These are phyloP conservation scores for Microctenopoma stevenorrisi DNA, from an alignment of 2,797 vertebrate species.

Conservation along the genomic window DNA sequence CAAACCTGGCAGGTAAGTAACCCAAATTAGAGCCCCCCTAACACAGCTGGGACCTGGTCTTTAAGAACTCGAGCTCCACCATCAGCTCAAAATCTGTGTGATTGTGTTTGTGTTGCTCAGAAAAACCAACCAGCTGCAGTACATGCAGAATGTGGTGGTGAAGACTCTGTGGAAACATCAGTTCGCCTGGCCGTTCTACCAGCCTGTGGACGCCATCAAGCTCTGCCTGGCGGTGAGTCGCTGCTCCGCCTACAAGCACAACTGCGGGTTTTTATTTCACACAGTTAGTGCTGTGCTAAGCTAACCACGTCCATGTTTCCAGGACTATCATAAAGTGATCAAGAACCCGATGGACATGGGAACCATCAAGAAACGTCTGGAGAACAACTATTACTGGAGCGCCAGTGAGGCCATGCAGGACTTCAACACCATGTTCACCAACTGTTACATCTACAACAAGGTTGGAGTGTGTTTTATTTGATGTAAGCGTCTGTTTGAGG, in stretches of 20 bases:
- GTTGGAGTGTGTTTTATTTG: constrained; percentile 19
- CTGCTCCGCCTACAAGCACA: too few species aligned
- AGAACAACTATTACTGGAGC: constrained; percentile 98
- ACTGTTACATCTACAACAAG: constrained; percentile 95
- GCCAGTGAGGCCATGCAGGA: constrained; percentile 99
- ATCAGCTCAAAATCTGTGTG: neutral
- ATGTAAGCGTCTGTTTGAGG: too few species aligned
- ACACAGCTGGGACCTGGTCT: too few species aligned
- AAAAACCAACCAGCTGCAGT: constrained; percentile 97
- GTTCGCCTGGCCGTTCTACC: constrained; percentile 98
- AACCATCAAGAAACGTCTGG: constrained; percentile 96
- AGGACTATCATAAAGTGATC: constrained; percentile 99
- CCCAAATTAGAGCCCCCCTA: neutral
- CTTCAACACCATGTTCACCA: constrained; percentile 99
- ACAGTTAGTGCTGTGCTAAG: neutral
- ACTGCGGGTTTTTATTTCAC: too few species aligned
- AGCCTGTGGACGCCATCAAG: constrained; percentile 94
- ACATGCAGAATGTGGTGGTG: constrained; percentile 98
- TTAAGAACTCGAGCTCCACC: neutral
- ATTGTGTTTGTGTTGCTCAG: constrained; percentile 57
- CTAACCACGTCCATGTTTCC: neutral
- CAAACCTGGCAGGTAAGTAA: constrained; percentile 87
- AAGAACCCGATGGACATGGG: constrained; percentile 99
- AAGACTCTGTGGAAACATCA: constrained; percentile 98
- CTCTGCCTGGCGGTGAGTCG: constrained; percentile 86